Evolutionary conservation across 2,797 vertebrate species (phyloP).

Genomic region (Pteronotus mesoamericanus): DNA sequence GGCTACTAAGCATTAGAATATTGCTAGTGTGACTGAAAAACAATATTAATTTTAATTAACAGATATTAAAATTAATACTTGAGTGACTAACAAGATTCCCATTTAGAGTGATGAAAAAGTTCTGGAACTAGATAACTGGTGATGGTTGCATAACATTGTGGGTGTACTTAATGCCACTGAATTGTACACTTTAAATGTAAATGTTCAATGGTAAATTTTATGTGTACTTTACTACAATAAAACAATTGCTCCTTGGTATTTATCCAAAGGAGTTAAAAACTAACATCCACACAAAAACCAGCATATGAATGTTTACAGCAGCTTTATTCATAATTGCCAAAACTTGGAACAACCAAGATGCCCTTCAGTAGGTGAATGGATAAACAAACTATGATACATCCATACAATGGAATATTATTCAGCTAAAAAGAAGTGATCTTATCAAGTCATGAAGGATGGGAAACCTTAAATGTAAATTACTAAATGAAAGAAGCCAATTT

Average conservation of each 20-base stretch:
- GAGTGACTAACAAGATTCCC: not conserved
- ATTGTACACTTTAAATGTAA: not conserved
- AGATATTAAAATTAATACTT: slow-evolving; percentile 14
- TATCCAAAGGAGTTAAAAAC: not conserved
- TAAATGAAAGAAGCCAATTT: slow-evolving; percentile 4
- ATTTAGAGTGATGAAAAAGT: not conserved
- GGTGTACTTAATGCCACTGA: not conserved
- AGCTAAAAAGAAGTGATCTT: not conserved
- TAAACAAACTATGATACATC: not conserved
- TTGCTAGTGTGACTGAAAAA: not conserved
- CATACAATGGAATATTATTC: not conserved
- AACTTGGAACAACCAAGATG: not conserved
- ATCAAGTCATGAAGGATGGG: not conserved
- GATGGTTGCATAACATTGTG: not conserved
- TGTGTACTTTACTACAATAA: not conserved
- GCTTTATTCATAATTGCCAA: slow-evolving; percentile 12
- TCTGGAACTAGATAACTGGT: not conserved
- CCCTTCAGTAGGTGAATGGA: not conserved
- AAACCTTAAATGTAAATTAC: not conserved
- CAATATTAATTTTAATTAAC: not conserved
- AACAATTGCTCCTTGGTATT: not conserved
- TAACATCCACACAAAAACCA: not conserved
- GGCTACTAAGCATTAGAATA: not conserved
- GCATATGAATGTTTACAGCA: not conserved
- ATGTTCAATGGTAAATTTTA: not conserved